Evolutionary conservation across 2,797 vertebrate species (phyloP).

Genomic region (Acanthornis magna): DNA sequence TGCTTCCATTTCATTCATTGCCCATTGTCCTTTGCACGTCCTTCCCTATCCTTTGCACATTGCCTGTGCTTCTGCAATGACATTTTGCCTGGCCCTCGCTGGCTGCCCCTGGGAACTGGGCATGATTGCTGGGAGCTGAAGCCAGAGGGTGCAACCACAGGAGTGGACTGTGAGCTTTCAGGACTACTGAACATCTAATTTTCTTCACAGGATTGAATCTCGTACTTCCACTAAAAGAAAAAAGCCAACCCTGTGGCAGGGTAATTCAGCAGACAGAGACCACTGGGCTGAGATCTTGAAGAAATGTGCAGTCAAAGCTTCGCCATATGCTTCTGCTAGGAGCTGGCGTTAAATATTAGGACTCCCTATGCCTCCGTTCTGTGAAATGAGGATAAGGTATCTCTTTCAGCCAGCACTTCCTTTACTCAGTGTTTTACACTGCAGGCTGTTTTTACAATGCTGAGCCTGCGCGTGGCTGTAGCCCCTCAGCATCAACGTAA

Average conservation of each 20-base stretch:
- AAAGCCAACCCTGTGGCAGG: background rate
- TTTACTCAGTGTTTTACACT: background rate
- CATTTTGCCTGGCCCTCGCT: background rate
- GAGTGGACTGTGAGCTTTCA: background rate
- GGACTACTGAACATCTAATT: background rate
- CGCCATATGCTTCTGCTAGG: background rate
- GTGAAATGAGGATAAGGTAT: background rate
- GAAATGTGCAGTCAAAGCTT: background rate
- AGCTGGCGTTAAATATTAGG: background rate
- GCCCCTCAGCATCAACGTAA: background rate
- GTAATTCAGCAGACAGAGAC: background rate
- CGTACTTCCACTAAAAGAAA: background rate
- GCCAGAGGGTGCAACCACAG: background rate
- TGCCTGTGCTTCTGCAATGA: background rate
- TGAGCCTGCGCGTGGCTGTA: accelerated
- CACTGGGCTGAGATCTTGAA: background rate
- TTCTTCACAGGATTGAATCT: background rate
- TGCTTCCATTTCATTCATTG: background rate
- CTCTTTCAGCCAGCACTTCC: background rate
- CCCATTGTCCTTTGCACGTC: background rate
- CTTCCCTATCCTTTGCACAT: background rate
- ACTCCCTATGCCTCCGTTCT: background rate
- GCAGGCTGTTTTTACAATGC: background rate
- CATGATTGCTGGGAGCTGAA: background rate
- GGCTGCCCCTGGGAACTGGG: background rate